A percentile compares a stretch with the other conserved stretches of the same genome.
phyloP scores from a whole-genome alignment of 2,797 vertebrate species.

The Tenualosa ilisha region DNA sequence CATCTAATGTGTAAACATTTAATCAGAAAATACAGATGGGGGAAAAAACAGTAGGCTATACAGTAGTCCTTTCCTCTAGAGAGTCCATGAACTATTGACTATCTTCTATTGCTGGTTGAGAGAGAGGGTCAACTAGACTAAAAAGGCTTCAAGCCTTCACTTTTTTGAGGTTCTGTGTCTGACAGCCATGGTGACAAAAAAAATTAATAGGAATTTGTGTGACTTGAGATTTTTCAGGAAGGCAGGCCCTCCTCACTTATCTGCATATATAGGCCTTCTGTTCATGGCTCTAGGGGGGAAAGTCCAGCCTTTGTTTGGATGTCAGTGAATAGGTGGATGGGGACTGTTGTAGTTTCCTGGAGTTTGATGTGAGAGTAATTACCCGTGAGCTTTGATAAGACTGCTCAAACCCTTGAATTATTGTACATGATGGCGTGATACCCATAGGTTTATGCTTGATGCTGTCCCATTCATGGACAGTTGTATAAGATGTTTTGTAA shows the following conservation, averaged over 20 bases:
- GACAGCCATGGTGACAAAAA: not conserved
- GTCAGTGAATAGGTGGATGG: not conserved
- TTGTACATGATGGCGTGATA: not conserved
- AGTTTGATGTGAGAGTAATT: slow-evolving; percentile 57
- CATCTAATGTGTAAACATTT: no score
- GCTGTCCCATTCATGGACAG: not conserved
- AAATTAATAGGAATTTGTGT: not conserved
- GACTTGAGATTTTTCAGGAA: not conserved
- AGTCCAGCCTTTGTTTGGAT: slow-evolving; percentile 53
- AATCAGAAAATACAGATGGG: not conserved
- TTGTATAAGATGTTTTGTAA: not conserved
- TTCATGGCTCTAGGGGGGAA: slow-evolving; percentile 50
- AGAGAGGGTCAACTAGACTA: not conserved
- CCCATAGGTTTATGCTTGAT: not conserved
- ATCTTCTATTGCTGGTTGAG: not conserved
- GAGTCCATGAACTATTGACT: not conserved
- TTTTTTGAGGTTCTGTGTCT: not conserved
- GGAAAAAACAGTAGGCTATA: not conserved
- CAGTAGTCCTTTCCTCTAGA: not conserved
- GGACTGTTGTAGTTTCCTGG: slow-evolving; percentile 37
- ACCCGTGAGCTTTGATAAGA: slow-evolving; percentile 59
- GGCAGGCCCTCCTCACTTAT: slow-evolving; percentile 41
- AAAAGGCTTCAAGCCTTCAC: no score
- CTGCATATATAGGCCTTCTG: slow-evolving; percentile 14
- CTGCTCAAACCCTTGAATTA: not conserved